Evolutionary conservation across 2,888 invertebrate genomes (phyloP), one percentile per base, ranked within the genome.

Genomic region (Sisyra nigra): DNA sequence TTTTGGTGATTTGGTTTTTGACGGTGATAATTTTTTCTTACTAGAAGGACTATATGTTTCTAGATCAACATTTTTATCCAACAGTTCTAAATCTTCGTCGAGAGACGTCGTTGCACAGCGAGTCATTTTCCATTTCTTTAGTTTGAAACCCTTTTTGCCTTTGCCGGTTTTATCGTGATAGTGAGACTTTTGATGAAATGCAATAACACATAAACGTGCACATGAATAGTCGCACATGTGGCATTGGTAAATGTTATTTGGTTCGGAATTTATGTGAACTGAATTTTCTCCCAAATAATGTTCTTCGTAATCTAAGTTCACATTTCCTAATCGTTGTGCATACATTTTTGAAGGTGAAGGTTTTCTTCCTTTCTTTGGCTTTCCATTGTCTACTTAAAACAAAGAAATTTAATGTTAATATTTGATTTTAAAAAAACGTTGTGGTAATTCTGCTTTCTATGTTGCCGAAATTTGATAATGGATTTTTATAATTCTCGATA

Each of bases 111-210:
- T 55, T 43, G 49, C 53, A 13, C 33, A 43, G 4, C 33, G 43
- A 31, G 53, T 47, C 41, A 52, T 52, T 46, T 42, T 46, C 13
- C 52, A 45, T 48, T 52, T 53, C 35, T 54, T 47, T 51, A 56
- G 50, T 48, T 50, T 41, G 42, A 49, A 39, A 50, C 52, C 18
- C 53, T 50, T 38, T 52, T 53, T 35, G 54, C 46, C 15, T 50
- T 37, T 2, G 55, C 17, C 54, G 11, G 56, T 49, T 19, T 46
- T 7, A 40, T 71, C 69, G 43, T 68, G 63, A 51, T 73, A 69
- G 54, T 84, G 84, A 50, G 72, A 72, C 63, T 80, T 80, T 46
- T 74, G 75, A 55, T 86, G 85, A 48, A 76, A 61, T 48, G 82
- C 74, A 55, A 85, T 70, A 35, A 82, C 79, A 57, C 83, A 83